Percentiles rank a stretch among this genome's conserved stretches.
Evolutionary conservation across 2,888 invertebrate species (phyloP).

Genomic region (Agonopterix heracliana): DNA sequence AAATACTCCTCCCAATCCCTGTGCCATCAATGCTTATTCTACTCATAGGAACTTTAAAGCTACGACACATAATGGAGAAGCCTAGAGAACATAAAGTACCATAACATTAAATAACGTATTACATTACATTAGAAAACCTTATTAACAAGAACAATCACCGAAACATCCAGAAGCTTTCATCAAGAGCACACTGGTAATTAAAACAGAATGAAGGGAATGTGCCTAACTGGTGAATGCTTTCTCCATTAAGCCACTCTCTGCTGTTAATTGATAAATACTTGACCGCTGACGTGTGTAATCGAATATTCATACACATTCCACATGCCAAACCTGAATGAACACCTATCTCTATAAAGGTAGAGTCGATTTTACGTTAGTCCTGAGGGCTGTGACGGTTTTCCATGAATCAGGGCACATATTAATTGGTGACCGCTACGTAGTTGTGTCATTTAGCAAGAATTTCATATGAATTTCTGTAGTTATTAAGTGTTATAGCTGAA

Average conservation of each 20-base stretch:
- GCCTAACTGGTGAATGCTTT: constrained; percentile 45
- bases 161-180: no score
- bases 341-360: neutral
- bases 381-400: constrained; percentile 6
- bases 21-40: no score
- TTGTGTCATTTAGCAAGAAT: constrained; percentile 26
- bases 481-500: neutral
- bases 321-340: neutral
- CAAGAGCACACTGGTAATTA: constrained; percentile 21
- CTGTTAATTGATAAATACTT: constrained; percentile 72
- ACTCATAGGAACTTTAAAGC: no score
- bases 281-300: constrained; percentile 66
- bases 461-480: constrained; percentile 25
- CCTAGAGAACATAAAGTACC: no score
- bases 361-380: constrained; percentile 15
- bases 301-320: constrained; percentile 58
- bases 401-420: constrained; percentile 19
- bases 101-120: no score
- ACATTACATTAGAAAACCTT: no score
- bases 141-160: no score
- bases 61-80: no score
- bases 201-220: constrained; percentile 55
- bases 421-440: constrained; percentile 27
- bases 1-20: no score
- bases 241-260: constrained; percentile 49